Evolutionary conservation across 2,797 vertebrate species (phyloP), one percentile per base, ranked within the genome.

Genomic region (Poecilia gillii): DNA sequence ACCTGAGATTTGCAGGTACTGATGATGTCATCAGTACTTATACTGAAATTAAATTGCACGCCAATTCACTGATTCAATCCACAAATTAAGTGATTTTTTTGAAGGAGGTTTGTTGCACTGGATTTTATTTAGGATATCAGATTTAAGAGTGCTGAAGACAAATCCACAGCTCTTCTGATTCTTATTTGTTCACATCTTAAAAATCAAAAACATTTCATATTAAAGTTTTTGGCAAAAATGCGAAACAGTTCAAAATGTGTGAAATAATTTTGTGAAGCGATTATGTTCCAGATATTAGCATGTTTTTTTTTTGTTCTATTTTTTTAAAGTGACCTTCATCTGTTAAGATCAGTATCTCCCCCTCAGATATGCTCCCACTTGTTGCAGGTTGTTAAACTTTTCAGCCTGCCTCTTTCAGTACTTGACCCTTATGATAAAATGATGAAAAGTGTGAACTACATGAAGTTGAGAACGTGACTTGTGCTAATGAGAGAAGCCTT

Each of bases 401-500:
- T 81, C 62, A 51, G 39, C 62, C 70, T 11, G 43, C 70, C 70
- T 78, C 55, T 81, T 72, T 84, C 57, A 51, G 43, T 75, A 59
- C 49, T 49, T 1, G 83, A 85, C 83, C 86, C 77, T 77, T 28
- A 64, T 75, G 73, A 77, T 53, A 55, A 72, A 75, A 81, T 77
- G 73, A 86, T 83, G 81, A 87, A 82, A 85, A 74, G 78, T 83
- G 78, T 82, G 79, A 88, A 82, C 76, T 73, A 78, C 81, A 81
- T 84, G 36, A 85, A 88, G 84, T 76, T n/a, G 9, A 85, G 82
- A 79, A 74, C 57, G 6, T 87, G 87, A 90, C 91, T 87, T 79
- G 82, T 81, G 78, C 86, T 93, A 94, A 92, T 90, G 84, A 91
- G 89, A 75, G 77, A 41, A 80, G 80, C 75, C 76, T 85, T 83